Base-by-base conservation (phyloP, 2,888 invertebrate species). In the Sphaerophoria rueppellii region DNA sequence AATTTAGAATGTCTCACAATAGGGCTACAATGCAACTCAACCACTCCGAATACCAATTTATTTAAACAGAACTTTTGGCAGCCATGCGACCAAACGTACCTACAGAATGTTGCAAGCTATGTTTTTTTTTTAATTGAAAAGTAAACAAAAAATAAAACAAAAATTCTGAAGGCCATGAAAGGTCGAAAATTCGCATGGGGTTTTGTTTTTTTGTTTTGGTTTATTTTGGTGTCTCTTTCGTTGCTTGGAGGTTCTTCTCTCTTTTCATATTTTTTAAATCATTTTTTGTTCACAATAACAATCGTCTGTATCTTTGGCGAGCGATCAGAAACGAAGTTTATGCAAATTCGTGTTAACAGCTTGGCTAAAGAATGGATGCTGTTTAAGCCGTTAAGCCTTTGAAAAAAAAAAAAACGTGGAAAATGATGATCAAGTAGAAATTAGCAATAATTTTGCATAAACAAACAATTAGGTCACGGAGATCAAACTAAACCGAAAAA, bases 101-200 rank as follows among this genome's bases (percentile, higher is more conserved):
- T 34, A 43, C 50, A 35, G 70, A 74, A 67, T 79, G 73, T 65
- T 82, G 74, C 72, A 73, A 69, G 69, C 72, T 78, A 79, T 70
- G 73, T 60, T 11, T 57, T 11, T 50, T 63, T 67, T 43, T 48
- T 46, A n/a, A 54, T 75, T 61, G 65, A 70, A 52, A 55, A 12
- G 72, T 37, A 58, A 69, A 82, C 63, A 79, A 79, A 82, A 82
- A 82, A 43, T 11, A 9, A 43, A 43, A 43, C 9, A 43, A 40
- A 78, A 82, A 57, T 57, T 79, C 79, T 82, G 82, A 82, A 82
- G 82, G 82, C 82, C 82, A 82, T 78, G 82, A 79, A 82, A 82
- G 82, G 82, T 82, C 82, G 82, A 60, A 82, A 74, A 79, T 82
- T 82, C 74, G 74, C 79, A 82, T 71, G 63, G 54, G 40, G 35